Conservation (phyloP, 53 echinoderm and acorn worm genomes). For the Paracentrotus lividus region DNA sequence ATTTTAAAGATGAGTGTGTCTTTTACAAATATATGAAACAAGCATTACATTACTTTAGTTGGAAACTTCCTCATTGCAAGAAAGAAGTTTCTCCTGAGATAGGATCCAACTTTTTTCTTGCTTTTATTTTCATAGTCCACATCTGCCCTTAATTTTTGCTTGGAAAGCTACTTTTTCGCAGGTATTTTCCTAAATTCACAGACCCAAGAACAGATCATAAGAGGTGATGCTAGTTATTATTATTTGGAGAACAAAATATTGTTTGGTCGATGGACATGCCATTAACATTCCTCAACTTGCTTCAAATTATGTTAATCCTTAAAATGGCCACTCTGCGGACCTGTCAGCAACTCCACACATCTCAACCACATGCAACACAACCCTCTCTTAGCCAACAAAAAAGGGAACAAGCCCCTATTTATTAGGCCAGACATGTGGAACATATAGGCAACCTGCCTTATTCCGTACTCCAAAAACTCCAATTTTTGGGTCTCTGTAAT, state of each 20-base stretch:
- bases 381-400: neutral
- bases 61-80: neutral
- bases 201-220: neutral
- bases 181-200: neutral
- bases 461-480: neutral
- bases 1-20: neutral
- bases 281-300: slow-evolving; percentile 28
- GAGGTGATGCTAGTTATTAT: neutral
- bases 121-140: neutral
- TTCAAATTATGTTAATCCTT: slow-evolving; percentile 23
- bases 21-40: neutral
- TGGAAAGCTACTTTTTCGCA: neutral
- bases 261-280: slow-evolving; percentile 25
- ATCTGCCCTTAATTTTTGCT: slow-evolving; percentile 1
- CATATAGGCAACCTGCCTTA: slow-evolving; percentile 17
- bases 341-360: slow-evolving; percentile 22
- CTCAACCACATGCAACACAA: slow-evolving; percentile 39
- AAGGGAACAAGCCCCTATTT: slow-evolving; percentile 2
- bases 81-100: neutral
- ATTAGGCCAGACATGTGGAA: slow-evolving; percentile 22
- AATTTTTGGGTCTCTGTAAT: neutral
- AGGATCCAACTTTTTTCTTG: neutral
- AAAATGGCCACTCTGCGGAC: neutral
- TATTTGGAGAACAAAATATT: slow-evolving; percentile 33
- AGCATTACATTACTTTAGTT: neutral